These are phyloP conservation scores for Larimichthys crocea DNA, from an alignment of 2,113 vertebrate species.

Conservation along the genomic window DNA sequence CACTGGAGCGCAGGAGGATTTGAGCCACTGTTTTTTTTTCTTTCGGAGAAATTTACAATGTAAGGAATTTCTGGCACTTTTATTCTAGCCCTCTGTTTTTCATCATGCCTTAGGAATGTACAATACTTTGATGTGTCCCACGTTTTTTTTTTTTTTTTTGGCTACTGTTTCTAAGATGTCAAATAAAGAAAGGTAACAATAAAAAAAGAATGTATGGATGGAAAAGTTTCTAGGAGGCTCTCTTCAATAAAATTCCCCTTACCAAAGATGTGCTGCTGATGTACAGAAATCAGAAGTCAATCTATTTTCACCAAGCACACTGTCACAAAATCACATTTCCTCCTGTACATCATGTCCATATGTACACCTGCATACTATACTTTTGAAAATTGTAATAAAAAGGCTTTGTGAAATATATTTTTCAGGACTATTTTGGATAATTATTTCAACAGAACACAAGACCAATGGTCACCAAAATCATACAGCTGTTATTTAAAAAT, in stretches of 20 bases:
- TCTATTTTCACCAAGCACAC: background rate
- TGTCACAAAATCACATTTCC: background rate
- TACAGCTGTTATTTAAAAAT: slow-evolving; percentile 20
- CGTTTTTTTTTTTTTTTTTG: slow-evolving; percentile 34
- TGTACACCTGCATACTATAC: background rate
- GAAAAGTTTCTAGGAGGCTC: slow-evolving; percentile 10
- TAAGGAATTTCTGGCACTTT: slow-evolving; percentile 70
- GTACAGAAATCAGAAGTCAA: slow-evolving; percentile 19
- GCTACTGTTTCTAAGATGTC: slow-evolving; percentile 44
- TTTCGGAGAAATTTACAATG: slow-evolving; percentile 56
- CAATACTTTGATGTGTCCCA: slow-evolving; percentile 43
- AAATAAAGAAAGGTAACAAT: slow-evolving; percentile 19
- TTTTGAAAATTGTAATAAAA: background rate
- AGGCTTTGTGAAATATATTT: background rate
- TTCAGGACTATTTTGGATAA: background rate
- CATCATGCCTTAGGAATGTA: slow-evolving; percentile 47
- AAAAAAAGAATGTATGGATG: slow-evolving; percentile 17
- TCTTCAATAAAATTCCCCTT: slow-evolving; percentile 12
- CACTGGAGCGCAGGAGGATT: slow-evolving; percentile 60
- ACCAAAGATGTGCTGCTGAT: slow-evolving; percentile 10
- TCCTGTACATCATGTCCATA: background rate
- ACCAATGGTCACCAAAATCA: slow-evolving; percentile 19
- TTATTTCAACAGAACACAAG: slow-evolving; percentile 20
- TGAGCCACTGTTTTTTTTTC: slow-evolving; percentile 41
- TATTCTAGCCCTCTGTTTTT: slow-evolving; percentile 66